phyloP scores from a whole-genome alignment of 2,797 vertebrate genomes.

The Anguilla megastoma region DNA sequence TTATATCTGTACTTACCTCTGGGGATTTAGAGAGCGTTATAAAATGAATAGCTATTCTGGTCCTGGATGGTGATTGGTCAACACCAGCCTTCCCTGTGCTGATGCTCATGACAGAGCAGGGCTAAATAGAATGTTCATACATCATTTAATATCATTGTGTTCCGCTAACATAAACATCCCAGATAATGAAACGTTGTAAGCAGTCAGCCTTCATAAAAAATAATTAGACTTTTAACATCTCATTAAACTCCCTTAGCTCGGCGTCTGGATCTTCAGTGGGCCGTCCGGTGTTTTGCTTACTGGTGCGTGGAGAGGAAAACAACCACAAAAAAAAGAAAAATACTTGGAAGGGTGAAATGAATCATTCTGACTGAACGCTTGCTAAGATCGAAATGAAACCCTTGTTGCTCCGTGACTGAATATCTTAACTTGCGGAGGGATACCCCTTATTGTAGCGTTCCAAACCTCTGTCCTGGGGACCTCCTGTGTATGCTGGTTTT shows the following conservation, averaged over 20 bases:
- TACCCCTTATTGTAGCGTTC: too few species aligned
- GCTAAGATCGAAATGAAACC: too few species aligned
- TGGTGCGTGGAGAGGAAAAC: not conserved
- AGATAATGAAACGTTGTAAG: not conserved
- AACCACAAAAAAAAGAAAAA: not conserved
- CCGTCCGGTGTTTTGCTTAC: not conserved
- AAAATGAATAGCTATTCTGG: not conserved
- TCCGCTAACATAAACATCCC: not conserved
- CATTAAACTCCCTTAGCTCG: not conserved
- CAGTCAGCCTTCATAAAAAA: slow-evolving; percentile 3
- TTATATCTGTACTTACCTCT: not conserved
- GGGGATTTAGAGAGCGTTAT: not conserved
- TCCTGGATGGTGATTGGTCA: not conserved
- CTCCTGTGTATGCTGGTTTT: too few species aligned
- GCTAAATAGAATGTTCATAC: not conserved
- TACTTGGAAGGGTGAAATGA: too few species aligned
- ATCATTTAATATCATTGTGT: not conserved
- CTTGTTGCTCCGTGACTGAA: too few species aligned
- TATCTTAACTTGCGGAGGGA: too few species aligned
- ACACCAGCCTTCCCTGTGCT: not conserved
- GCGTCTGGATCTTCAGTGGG: not conserved
- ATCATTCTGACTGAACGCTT: too few species aligned
- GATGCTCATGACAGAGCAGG: not conserved
- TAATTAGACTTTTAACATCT: not conserved
- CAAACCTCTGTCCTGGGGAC: too few species aligned